A percentile compares a stretch with the other conserved stretches of the same genome.
Evolutionary conservation across 2,888 invertebrate species (phyloP).

Genomic region (Tiliacea aurago): DNA sequence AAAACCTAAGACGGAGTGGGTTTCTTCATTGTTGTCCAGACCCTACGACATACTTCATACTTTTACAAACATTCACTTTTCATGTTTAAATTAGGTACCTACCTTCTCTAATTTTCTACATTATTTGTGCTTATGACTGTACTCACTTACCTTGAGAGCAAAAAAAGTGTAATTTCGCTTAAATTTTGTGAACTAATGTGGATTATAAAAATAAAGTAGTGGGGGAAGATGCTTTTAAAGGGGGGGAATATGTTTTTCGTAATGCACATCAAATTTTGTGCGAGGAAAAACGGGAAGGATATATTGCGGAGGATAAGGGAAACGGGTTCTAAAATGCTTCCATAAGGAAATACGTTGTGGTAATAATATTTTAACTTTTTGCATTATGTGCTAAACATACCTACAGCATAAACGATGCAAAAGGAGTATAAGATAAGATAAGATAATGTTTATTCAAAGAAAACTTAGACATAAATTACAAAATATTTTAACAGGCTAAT

Average conservation of each 20-base stretch:
- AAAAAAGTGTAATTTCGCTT: slow-evolving; percentile 35
- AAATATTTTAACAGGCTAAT: no score
- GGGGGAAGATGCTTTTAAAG: slow-evolving; percentile 18
- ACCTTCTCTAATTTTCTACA: neutral
- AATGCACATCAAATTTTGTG: slow-evolving; percentile 53
- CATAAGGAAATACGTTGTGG: slow-evolving; percentile 18
- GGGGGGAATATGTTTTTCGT: slow-evolving; percentile 52
- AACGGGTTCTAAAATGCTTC: slow-evolving; percentile 16
- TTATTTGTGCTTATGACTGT: slow-evolving; percentile 10
- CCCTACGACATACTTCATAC: neutral
- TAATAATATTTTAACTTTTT: slow-evolving; percentile 22
- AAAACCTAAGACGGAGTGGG: neutral
- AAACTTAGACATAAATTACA: no score
- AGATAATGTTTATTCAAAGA: no score
- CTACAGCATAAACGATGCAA: no score
- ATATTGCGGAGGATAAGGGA: slow-evolving; percentile 4
- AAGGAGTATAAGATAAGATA: no score
- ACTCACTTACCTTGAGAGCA: slow-evolving; percentile 12
- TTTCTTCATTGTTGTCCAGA: neutral
- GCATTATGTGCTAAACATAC: neutral
- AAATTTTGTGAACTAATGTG: slow-evolving; percentile 46
- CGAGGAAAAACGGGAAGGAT: no score
- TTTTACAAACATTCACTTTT: neutral
- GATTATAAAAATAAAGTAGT: slow-evolving; percentile 58
- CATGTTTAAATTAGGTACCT: no score